phyloP scores from a whole-genome alignment of 2,797 vertebrate genomes.

The Menidia menidia region DNA sequence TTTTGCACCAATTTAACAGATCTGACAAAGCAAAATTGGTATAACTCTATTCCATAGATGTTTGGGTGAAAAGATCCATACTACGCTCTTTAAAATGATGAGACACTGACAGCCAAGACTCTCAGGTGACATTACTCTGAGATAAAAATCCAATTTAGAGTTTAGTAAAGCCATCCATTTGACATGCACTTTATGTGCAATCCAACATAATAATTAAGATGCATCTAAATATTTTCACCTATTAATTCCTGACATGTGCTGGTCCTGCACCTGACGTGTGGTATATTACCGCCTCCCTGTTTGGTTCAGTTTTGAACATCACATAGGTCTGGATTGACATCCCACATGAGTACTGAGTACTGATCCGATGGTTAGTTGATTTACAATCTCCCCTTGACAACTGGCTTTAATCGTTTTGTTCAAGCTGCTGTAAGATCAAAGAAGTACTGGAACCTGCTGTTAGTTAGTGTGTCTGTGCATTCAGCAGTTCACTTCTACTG shows the following conservation, averaged over 20 bases:
- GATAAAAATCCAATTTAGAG: background rate
- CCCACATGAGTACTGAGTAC: constrained; percentile 29
- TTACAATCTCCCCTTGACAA: constrained; percentile 34
- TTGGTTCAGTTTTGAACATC: constrained; percentile 25
- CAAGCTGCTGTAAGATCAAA: constrained; percentile 50
- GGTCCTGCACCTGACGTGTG: constrained; percentile 17
- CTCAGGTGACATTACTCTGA: too few species aligned
- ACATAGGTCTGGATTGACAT: constrained; percentile 41
- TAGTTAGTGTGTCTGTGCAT: constrained; percentile 35
- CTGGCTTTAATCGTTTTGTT: constrained; percentile 46
- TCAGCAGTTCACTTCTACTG: constrained; percentile 54
- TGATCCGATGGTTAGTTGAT: constrained; percentile 39
- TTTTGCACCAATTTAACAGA: too few species aligned
- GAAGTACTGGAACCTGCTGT: constrained; percentile 38
- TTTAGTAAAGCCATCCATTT: too few species aligned
- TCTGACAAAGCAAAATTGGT: too few species aligned
- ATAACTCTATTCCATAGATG: background rate
- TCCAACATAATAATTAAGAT: constrained; percentile 1
- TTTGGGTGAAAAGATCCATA: background rate
- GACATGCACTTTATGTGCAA: background rate
- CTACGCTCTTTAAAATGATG: background rate
- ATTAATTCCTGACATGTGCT: background rate
- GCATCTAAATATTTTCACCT: background rate
- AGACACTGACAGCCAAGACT: too few species aligned
- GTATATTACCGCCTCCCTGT: constrained; percentile 7